Evolutionary conservation across 2,113 vertebrate species (phyloP), one percentile per base, ranked within the genome.

Genomic region (Agelaius tricolor): DNA sequence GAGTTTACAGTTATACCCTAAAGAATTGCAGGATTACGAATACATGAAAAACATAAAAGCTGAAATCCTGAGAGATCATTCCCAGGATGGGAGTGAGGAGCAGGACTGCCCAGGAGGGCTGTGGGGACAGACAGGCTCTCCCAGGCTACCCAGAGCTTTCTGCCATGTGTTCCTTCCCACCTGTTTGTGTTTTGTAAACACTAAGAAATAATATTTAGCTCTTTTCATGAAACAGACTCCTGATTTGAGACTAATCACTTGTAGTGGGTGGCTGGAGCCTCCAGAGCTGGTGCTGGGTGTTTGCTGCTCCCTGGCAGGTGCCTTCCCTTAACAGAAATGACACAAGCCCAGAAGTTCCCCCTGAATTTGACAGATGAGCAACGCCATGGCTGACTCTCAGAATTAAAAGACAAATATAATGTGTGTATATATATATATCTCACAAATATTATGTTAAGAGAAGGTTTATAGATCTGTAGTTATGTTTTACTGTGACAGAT

Each of bases 271-370:
- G 49, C 54, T 71, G 10, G 37, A 81, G 33, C 44, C 61, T 24
- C 16, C 62, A 2, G 55, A 46, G 78, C 51, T 2, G 12, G 4
- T 11, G 39, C 2, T 13, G 74, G 51, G 30, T 9, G 16, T 21
- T 28, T 46, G 58, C 24, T 39, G 31, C 11, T 51, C 2, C 43
- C 3, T 0, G 4, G 19, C 15, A 7, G 0, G 0, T 3, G 26
- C 3, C 3, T 57, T 44, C 4, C 2, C 26, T 78, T 28, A 9
- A 18, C 62, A 10, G n/a, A 15, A 24, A 17, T 20, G 7, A 16
- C 15, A 13, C 37, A 6, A 7, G 31, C 44, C 44, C 80, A 68
- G 27, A 31, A 37, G 5, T 17, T 84, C 24, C 30, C 57, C 33
- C n/a, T 9, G 12, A 28, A 6, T 1, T 2, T 57, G 19, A 33